Percentiles rank a stretch among this genome's conserved stretches.
phyloP scores from a whole-genome alignment of 2,888 invertebrate species.

The Linnaemya vulpina region DNA sequence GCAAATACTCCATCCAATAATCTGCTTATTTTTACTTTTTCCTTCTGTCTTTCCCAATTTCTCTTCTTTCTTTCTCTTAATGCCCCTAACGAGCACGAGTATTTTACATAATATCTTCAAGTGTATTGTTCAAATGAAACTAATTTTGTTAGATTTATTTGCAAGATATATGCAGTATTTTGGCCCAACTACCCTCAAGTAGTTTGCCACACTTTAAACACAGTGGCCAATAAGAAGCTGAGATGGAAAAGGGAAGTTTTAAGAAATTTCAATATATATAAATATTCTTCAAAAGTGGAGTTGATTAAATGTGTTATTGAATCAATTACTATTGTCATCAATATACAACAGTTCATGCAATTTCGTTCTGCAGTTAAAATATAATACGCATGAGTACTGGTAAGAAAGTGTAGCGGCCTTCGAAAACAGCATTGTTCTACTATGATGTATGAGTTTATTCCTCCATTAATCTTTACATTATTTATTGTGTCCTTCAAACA shows the following conservation, averaged over 20 bases:
- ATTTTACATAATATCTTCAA: conserved; percentile 65
- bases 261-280: too few species aligned
- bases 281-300: too few species aligned
- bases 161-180: conserved; percentile 25
- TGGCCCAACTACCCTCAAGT: conserved; percentile 53
- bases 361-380: too few species aligned
- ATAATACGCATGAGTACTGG: too few species aligned
- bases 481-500: too few species aligned
- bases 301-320: neutral
- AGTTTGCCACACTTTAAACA: conserved; percentile 18
- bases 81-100: conserved; percentile 32
- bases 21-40: conserved; percentile 59
- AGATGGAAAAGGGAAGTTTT: neutral
- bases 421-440: too few species aligned
- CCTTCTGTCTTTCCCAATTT: neutral
- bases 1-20: conserved; percentile 63
- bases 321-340: neutral
- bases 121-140: conserved; percentile 66
- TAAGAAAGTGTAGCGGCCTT: too few species aligned
- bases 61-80: neutral
- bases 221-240: conserved; percentile 49
- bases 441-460: too few species aligned
- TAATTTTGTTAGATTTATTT: conserved; percentile 65
- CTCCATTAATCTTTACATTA: too few species aligned
- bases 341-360: too few species aligned